Base-by-base conservation (phyloP, 1,140 invertebrate genomes). In the Ceratina japonica region DNA sequence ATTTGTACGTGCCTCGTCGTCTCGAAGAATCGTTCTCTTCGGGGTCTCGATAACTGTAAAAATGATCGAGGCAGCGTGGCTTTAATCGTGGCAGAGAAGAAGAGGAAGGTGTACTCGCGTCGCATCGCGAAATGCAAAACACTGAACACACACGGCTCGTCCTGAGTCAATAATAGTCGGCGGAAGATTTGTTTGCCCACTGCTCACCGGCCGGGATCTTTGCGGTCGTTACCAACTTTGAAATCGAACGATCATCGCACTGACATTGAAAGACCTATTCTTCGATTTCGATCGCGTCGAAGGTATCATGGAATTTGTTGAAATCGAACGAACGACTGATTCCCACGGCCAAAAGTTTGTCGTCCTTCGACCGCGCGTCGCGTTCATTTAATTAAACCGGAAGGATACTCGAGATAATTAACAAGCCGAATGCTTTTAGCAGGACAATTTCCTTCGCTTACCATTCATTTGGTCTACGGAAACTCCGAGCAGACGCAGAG, bases 91-190 rank as follows among this genome's bases (percentile, higher is more conserved):
- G n/a, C 20, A 61, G 27, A 63, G 44, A 52, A 56, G 12, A 63
- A 64, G 13, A 31, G 37, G 56, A 71, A 22, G 24, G 18, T 54
- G 49, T 44, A 20, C 31, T 31, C 27, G 27, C 27, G 27, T 31
- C 27, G 31, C 76, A 44, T 61, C 44, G 82, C 70, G 44, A 75
- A 70, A 85, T 78, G 78, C 79, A 54, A 85, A 85, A 81, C 20
- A 62, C 64, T 85, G n/a, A 81, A 84, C 78, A 85, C 78, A 83
- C 70, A 76, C n/a, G n/a, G 56, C 59, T 73, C 77, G 51, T 66
- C 79, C 79, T 87, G 86, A 87, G 82, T 84, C 87, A 87, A 87
- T 83, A 87, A 51, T 74, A n/a, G n/a, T n/a, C n/a, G 61, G 78
- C 58, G 69, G 20, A 49, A 44, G 79, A 85, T 85, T 81, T 75